phyloP scores from a whole-genome alignment of 2,797 vertebrate species.

The Erethizon dorsatum region DNA sequence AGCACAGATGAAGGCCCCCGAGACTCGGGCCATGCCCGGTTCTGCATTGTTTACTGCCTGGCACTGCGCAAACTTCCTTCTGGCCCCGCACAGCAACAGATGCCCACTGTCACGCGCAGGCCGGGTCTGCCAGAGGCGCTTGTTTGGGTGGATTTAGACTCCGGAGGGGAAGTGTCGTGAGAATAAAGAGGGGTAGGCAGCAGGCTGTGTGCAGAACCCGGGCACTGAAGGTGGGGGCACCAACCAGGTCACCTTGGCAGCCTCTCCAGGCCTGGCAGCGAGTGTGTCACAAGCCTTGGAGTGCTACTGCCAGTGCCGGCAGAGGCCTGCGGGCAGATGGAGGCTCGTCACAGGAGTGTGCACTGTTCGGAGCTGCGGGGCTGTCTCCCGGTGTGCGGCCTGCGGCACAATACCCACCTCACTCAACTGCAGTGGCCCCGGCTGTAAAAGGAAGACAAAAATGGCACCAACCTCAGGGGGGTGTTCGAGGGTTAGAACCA shows the following conservation, averaged over 20 bases:
- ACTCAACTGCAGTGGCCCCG: not conserved
- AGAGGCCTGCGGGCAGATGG: not conserved
- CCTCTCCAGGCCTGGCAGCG: not conserved
- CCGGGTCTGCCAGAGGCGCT: conserved; percentile 37
- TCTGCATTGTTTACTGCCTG: not conserved
- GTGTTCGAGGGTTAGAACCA: not conserved
- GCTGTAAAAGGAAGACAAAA: not conserved
- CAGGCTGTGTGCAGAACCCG: not conserved
- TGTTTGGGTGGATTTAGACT: not conserved
- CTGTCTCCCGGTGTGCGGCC: not conserved
- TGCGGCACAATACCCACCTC: too few relatives aligned
- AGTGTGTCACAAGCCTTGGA: not conserved
- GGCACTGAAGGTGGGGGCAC: too few relatives aligned
- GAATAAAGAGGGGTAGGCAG: rapidly evolving
- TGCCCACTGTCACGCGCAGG: conserved; percentile 61
- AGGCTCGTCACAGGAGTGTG: not conserved
- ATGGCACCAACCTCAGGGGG: not conserved
- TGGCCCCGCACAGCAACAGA: conserved; percentile 74
- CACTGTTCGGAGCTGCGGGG: not conserved
- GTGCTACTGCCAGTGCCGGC: not conserved
- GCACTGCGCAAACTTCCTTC: conserved; percentile 28
- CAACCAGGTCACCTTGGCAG: not conserved
- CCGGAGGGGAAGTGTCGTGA: not conserved
- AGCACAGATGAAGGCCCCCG: conserved; percentile 3
- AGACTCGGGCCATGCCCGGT: not conserved